Evolutionary conservation across 2,113 vertebrate species (phyloP), one percentile per base, ranked within the genome.

Genomic region (Halcyon malimbica): DNA sequence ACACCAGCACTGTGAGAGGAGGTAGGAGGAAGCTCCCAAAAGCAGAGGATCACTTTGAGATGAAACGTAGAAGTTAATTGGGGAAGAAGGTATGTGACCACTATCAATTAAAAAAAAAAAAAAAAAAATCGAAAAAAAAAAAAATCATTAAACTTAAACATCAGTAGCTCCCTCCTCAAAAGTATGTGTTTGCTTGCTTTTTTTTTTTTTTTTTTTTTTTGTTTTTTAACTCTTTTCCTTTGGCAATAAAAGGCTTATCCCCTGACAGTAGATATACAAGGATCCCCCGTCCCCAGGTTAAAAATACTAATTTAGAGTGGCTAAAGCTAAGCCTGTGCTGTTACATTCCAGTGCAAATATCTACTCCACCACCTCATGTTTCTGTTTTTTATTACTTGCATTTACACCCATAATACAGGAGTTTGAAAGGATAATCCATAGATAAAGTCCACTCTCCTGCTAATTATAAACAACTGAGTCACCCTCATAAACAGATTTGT

Each of bases 391-490:
- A 51, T 62, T 80, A 15, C 56, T 28, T 9, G 18, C 11, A 6
- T 62, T 83, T 59, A 23, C 33, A 50, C 25, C 39, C 35, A 28
- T 41, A 76, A 75, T 83, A 25, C 6, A 68, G 0, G 9, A 42
- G 26, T 50, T 87, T 54, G n/a, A 64, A 63, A 69, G 39, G 65
- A 57, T 83, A 26, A n/a, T 83, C n/a, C 54, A n/a, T 48, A 63
- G 24, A 44, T 67, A 39, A 83, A 87, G 71, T 75, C 78, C n/a
- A 41, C 59, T 79, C 54, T 42, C 77, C 77, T 74, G 67, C 82
- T 87, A 54, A 70, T 87, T 87, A 68, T 64, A 65, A 90, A 70
- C 83, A 83, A n/a, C 67, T 65, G 77, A 90, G 78, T 83, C 87
- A 90, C 37, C 19, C 39, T 83, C 56, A 87, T n/a, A 59, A 79